Base-by-base conservation (phyloP, 2,888 invertebrate genomes). In the Cheilosia urbana region DNA sequence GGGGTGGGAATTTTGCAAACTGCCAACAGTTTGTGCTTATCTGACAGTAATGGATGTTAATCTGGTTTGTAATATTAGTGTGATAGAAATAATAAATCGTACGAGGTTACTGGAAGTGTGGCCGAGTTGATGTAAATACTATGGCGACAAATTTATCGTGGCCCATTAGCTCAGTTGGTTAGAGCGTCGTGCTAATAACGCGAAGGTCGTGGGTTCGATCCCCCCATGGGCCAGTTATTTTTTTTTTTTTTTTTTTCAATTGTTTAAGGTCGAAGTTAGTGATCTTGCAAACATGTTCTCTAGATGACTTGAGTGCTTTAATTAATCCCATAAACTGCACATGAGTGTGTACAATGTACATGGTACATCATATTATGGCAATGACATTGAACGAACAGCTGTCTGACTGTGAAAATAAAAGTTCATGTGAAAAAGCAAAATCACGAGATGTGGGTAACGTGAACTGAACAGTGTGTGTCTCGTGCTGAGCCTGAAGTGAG, bases 171-270 rank as follows among this genome's bases (percentile, higher is more conserved):
- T 92, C 92, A 92, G 92, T 89, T 92, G 92, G 92, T 91, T 92
- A 92, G 92, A 92, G 92, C 92, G 92, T 92, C 91, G 92, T 92
- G 92, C 92, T 92, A 92, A 91, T 92, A 92, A 92, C 92, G 91
- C 91, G 91, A 92, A 91, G 92, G 92, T 90, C 91, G 91, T 90
- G 91, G 91, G 92, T 92, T 92, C 92, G 92, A 92, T 91, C 92
- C 92, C 91, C 92, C 88, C 91, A 91, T 92, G 91, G 91, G 91
- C 92, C 91, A 92, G 17, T 21, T 58, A 62, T 3, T 57, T n/a
- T n/a, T n/a, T n/a, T n/a, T n/a, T n/a, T 88, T 85, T 84, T 77
- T 87, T 71, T 55, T 78, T 45, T 40, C 24, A 4, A n/a, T 30
- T 4, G 7, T 30, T 55, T 6, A 34, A 13, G 34, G 2, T 51